These are phyloP conservation scores for Phalacrocorax aristotelis DNA, from an alignment of 2,113 vertebrate genomes.

Conservation along the genomic window DNA sequence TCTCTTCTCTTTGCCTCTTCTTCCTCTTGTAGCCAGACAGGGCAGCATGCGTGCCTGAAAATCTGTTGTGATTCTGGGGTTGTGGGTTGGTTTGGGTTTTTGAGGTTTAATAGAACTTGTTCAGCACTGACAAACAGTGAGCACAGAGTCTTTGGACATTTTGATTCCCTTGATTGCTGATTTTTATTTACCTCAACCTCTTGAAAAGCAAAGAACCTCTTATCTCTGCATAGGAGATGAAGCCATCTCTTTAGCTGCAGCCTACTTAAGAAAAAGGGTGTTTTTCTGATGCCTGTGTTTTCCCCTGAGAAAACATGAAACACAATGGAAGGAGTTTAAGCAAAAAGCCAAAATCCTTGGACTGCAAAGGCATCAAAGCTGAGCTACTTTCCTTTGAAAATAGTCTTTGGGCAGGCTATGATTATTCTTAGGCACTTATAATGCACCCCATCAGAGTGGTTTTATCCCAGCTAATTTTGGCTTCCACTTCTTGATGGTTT, in stretches of 20 bases:
- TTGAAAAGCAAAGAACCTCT: slow-evolving; percentile 37
- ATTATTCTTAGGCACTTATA: slow-evolving; percentile 31
- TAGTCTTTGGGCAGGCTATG: slow-evolving; percentile 1
- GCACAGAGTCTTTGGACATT: neutral
- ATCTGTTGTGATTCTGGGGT: neutral
- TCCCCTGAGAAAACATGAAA: slow-evolving; percentile 48
- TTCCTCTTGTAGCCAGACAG: neutral
- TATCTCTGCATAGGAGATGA: neutral
- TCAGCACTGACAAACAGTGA: neutral
- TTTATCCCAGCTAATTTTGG: slow-evolving; percentile 42
- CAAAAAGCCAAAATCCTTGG: slow-evolving; percentile 12
- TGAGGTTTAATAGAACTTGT: neutral
- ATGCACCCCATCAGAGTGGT: neutral
- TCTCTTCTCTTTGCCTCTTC: neutral
- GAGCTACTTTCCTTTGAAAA: slow-evolving; percentile 52
- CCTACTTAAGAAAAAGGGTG: slow-evolving; percentile 7
- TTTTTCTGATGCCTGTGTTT: slow-evolving; percentile 35
- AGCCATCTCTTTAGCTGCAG: slow-evolving; percentile 21
- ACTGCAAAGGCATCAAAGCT: slow-evolving; percentile 53
- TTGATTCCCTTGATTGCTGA: slow-evolving; percentile 26
- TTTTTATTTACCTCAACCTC: slow-evolving; percentile 41
- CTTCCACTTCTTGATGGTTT: neutral
- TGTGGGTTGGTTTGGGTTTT: neutral
- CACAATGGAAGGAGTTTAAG: slow-evolving; percentile 20
- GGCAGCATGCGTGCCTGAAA: neutral